Evolutionary conservation across 2,113 vertebrate species (phyloP).

Genomic region (Calidris pygmaea): DNA sequence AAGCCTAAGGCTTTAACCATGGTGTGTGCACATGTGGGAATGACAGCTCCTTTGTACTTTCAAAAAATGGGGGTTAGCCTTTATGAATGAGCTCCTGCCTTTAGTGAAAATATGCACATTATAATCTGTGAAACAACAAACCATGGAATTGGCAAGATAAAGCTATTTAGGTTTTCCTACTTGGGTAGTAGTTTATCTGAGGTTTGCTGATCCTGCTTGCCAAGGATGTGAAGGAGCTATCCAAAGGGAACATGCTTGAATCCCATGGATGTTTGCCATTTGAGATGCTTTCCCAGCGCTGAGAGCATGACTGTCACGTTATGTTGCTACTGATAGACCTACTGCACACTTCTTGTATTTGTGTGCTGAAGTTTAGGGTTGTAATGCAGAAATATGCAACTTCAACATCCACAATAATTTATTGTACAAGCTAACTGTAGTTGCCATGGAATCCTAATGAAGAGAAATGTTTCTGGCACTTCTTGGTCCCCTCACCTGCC

Average conservation of each 20-base stretch:
- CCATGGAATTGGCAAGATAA: neutral
- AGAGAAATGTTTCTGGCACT: neutral
- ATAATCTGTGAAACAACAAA: neutral
- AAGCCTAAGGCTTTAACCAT: neutral
- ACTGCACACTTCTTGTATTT: neutral
- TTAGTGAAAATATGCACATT: neutral
- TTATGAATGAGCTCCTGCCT: neutral
- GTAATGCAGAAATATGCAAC: neutral
- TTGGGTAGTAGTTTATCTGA: neutral
- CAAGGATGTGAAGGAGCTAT: neutral
- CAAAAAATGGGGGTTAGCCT: neutral
- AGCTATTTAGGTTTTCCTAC: neutral
- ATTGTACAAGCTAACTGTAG: neutral
- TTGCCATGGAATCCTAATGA: neutral
- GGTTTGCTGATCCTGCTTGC: neutral
- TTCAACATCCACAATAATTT: neutral
- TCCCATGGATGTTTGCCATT: neutral
- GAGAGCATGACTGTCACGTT: neutral
- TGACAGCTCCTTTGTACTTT: neutral
- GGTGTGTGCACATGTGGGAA: neutral
- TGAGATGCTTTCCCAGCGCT: neutral
- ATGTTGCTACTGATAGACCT: neutral
- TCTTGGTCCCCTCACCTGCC: neutral
- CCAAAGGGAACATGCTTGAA: neutral
- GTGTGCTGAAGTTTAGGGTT: neutral